phyloP scores from a whole-genome alignment of 2,797 vertebrate genomes.

The Pampus argenteus region DNA sequence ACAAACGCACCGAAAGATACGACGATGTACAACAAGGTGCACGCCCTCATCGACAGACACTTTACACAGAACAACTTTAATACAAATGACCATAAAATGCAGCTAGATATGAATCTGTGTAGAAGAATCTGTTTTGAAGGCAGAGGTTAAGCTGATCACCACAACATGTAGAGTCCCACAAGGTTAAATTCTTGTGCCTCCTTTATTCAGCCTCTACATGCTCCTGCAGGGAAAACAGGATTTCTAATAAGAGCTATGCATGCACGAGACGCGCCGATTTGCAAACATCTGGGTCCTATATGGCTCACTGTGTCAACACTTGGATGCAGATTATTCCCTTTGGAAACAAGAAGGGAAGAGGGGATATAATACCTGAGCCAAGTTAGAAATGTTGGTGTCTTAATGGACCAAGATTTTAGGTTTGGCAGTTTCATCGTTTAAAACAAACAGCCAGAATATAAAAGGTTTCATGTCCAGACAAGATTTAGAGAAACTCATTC shows the following conservation, averaged over 20 bases:
- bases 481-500: background rate
- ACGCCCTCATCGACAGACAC: background rate
- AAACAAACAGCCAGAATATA: background rate
- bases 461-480: background rate
- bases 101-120: background rate
- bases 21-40: background rate
- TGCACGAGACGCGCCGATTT: background rate
- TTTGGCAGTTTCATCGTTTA: background rate
- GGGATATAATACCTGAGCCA: background rate
- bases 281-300: too few species aligned
- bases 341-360: too few species aligned
- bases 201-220: background rate
- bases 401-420: background rate
- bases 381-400: background rate
- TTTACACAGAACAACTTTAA: conserved; percentile 7
- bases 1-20: background rate
- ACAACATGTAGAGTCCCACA: background rate
- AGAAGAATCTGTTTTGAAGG: background rate
- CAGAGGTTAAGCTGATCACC: background rate
- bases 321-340: background rate
- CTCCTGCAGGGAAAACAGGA: background rate
- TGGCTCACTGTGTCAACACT: background rate
- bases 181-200: background rate
- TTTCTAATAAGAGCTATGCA: background rate
- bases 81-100: background rate